Evolutionary conservation across 2,888 invertebrate species (phyloP), one percentile per base, ranked within the genome.

Genomic region (Drosophila kuntzei): DNA sequence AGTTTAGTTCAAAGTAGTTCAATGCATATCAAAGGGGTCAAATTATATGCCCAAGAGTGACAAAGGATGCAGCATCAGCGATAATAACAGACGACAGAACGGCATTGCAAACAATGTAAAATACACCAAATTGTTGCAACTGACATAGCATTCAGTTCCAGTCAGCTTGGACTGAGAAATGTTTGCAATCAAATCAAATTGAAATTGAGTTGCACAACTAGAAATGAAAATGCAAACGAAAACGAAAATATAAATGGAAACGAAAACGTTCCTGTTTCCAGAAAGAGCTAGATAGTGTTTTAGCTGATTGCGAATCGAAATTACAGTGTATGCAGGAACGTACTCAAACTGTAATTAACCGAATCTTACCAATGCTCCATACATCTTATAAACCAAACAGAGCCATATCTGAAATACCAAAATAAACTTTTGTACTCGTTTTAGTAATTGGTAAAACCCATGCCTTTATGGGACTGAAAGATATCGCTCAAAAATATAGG

Each of bases 181-280:
- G 54, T 39, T 72, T 67, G 87, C 89, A 86, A 82, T 88, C 82
- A 82, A 86, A 86, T 86, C 80, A 80, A 82, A 79, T 68, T 54
- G 72, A 82, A 86, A 88, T 86, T 88, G 87, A 79, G 83, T 75
- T 85, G 49, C 64, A 71, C 58, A 69, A 69, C 60, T 49, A 58
- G 54, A 85, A 66, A 71, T 69, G 64, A 61, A 61, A 69, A 78
- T 49, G 51, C 36, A 46, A 79, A 71, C 59, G 62, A 63, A 76
- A 85, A 66, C 9, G 37, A 44, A 77, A 55, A 63, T 55, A 37
- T 27, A 63, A 57, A 62, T 55, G 41, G 27, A 63, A 57, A 62
- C 16, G 54, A 51, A 59, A 71, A 68, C 63, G 27, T 46, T 43
- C 49, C 44, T 61, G 59, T 12, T 60, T 50, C 47, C 63, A 44